Evolutionary conservation across 2,888 invertebrate species (phyloP), one percentile per base, ranked within the genome.

Genomic region (Stenolophus ochropezus): DNA sequence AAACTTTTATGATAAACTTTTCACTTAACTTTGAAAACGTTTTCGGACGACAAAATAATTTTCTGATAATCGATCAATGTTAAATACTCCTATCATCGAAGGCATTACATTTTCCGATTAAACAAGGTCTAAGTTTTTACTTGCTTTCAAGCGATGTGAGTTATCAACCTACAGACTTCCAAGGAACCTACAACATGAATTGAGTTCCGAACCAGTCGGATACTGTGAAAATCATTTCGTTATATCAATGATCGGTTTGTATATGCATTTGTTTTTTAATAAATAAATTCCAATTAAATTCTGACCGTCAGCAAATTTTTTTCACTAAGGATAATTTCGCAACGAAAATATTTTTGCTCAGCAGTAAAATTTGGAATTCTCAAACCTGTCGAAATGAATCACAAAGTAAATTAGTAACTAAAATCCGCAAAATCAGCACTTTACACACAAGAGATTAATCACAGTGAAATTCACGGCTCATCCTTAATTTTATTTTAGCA

Each of bases 361-460:
- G 33, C 33, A 42, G 1, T 42, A 11, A 42, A 33, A 11, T 61
- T 61, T n/a, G n/a, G n/a, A n/a, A n/a, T n/a, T 61, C 61, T 23
- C 25, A 61, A 61, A 61, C 4, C 25, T 61, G 23, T 61, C 61
- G n/a, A 61, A 61, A 21, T 61, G 61, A 61, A 61, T 14, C 61
- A 61, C 21, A 23, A 61, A 61, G 61, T 61, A 61, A 61, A 61
- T 61, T 61, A 25, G 23, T 25, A 61, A 61, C 61, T 14, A 25
- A 61, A 61, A 61, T 23, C 61, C 25, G 61, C 25, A 4, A 61
- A 61, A 61, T 61, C 61, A 61, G 61, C 61, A 61, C 61, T 25
- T 61, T 61, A 23, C n/a, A 61, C 23, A 25, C n/a, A 21, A 23
- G 5, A 11, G n/a, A 61, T 61, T 61, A 61, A 61, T 61, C 25